These are phyloP conservation scores for Perccottus glenii DNA, from an alignment of 2,113 vertebrate species.

Conservation along the genomic window DNA sequence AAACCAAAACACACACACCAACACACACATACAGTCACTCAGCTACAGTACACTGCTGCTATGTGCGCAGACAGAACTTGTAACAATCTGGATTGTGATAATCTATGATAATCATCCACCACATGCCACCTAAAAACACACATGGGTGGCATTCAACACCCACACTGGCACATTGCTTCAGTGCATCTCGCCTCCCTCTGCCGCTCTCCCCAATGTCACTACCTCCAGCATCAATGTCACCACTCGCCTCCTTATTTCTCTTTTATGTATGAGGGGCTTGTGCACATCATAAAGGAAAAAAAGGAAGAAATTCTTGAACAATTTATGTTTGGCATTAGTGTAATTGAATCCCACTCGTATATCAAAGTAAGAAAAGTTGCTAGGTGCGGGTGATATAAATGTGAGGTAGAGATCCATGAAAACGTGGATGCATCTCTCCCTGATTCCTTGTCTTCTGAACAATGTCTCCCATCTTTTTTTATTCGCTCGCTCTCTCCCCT, in stretches of 20 bases:
- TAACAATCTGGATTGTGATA: slow-evolving; percentile 82
- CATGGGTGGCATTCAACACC: slow-evolving; percentile 79
- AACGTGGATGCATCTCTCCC: slow-evolving; percentile 63
- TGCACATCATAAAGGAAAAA: slow-evolving; percentile 5
- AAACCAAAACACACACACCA: slow-evolving; percentile 63
- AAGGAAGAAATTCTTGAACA: slow-evolving; percentile 62
- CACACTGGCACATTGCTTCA: slow-evolving; percentile 69
- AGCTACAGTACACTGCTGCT: slow-evolving; percentile 73
- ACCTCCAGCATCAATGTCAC: slow-evolving; percentile 75
- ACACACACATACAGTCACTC: slow-evolving; percentile 49
- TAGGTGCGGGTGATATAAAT: slow-evolving; percentile 61
- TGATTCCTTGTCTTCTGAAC: slow-evolving; percentile 57
- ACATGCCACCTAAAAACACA: slow-evolving; percentile 81
- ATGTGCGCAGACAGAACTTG: slow-evolving; percentile 75
- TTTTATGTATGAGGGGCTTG: slow-evolving; percentile 58
- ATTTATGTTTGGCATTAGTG: slow-evolving; percentile 80
- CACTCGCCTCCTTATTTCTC: slow-evolving; percentile 56
- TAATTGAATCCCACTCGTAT: slow-evolving; percentile 77
- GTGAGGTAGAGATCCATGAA: slow-evolving; percentile 68
- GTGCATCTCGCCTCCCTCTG: slow-evolving; percentile 59
- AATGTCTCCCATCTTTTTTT: slow-evolving; percentile 63
- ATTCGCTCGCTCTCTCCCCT: slow-evolving; percentile 56
- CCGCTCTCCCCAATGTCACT: slow-evolving; percentile 74
- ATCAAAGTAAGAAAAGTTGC: slow-evolving; percentile 67
- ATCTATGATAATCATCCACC: slow-evolving; percentile 81